Evolutionary conservation across 2,888 invertebrate species (phyloP), one percentile per base, ranked within the genome.

Genomic region (Hydroisotoma schaefferi): DNA sequence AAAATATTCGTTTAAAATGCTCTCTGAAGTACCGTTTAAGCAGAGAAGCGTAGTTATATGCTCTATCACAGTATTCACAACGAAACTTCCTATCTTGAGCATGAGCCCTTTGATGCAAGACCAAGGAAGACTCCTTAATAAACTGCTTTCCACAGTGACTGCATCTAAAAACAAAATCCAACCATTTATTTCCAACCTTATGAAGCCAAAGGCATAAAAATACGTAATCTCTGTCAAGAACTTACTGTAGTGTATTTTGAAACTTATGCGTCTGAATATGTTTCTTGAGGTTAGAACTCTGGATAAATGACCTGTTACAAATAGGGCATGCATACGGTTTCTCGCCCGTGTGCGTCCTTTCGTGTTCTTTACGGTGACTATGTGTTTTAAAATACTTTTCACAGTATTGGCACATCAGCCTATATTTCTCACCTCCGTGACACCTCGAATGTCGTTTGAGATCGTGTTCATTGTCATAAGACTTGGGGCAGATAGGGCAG

Each of bases 31-130:
- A 61, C 65, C 72, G 47, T 62, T 68, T 70, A 4, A 72, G 59
- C 28, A 72, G 59, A 5, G 70, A 69, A n/a, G 69, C 66, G 53
- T 71, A 72, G 26, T 72, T 72, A 29, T 72, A 72, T 8, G 72
- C 72, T 25, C 69, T 61, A 46, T 69, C 69, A 37, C 72, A 72
- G 20, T 67, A 54, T 18, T 65, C 53, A 49, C 72, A 71, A 25
- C 67, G 40, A 29, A 68, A 71, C 53, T 67, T 68, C 12, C 71
- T 49, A 37, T 71, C 70, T 27, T 65, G 65, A 1, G 70, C 66
- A 64, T 72, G 72, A 59, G 67, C 67, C 20, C 72, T 40, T 54
- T 70, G 72, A 56, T 72, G 72, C 6, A 72, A 57, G 25, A 69
- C 61, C 8, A 72, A 46, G 23, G 69, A 69, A 22, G 67, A 61